Evolutionary conservation across 2,888 invertebrate genomes (phyloP).

Genomic region (Orthosia gracilis): DNA sequence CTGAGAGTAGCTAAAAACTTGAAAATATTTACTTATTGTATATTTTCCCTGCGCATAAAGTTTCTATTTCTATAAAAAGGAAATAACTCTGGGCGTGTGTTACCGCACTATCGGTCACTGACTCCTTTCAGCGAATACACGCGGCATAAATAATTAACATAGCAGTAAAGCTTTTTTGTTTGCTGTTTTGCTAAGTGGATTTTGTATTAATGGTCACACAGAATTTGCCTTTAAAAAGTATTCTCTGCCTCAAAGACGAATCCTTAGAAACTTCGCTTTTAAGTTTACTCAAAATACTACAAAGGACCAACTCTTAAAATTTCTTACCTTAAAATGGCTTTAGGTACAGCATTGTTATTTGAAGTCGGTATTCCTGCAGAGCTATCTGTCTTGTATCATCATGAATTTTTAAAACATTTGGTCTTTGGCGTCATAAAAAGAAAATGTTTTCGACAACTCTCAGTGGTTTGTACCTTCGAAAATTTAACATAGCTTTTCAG

Average conservation of each 20-base stretch:
- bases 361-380: neutral
- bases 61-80: constrained; percentile 22
- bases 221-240: neutral
- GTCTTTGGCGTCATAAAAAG: constrained; percentile 12
- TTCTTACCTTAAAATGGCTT: neutral
- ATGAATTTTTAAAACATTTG: constrained; percentile 1
- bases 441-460: constrained; percentile 1
- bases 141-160: constrained; percentile 20
- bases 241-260: neutral
- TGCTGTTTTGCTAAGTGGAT: neutral
- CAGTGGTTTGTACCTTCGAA: constrained; percentile 2
- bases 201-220: neutral
- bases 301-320: constrained; percentile 21
- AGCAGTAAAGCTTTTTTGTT: constrained; percentile 10
- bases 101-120: constrained; percentile 49
- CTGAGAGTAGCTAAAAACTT: neutral
- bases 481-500: constrained; percentile 29
- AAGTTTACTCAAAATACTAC: constrained; percentile 11
- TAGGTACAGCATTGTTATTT: constrained; percentile 11
- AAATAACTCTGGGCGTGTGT: constrained; percentile 7
- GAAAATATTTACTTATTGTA: neutral
- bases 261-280: constrained; percentile 18
- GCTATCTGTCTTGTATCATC: neutral
- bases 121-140: constrained; percentile 48
- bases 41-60: neutral